Evolutionary conservation across 2,888 invertebrate genomes (phyloP).

Genomic region (Polymixis flavicincta): DNA sequence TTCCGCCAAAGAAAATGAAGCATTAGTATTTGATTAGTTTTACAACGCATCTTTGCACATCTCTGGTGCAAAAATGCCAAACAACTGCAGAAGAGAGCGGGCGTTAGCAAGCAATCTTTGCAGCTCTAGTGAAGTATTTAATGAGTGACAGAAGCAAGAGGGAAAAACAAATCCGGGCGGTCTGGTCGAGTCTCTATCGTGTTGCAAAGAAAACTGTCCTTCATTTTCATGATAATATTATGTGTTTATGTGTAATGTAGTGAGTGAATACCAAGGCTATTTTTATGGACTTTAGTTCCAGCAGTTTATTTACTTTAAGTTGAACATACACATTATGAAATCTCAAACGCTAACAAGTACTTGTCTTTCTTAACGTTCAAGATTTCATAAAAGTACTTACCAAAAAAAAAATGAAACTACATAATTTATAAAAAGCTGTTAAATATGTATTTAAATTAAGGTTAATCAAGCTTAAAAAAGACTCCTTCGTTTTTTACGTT

Average conservation of each 20-base stretch:
- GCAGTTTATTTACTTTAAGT: not conserved
- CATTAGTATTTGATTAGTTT: not conserved
- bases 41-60: not conserved
- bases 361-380: too few species aligned
- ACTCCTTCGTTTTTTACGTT: constrained; percentile 22
- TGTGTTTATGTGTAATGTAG: not conserved
- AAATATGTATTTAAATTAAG: constrained; percentile 25
- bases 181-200: not conserved
- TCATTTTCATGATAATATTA: not conserved
- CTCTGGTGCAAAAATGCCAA: not conserved
- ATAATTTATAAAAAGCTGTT: not conserved
- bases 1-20: not conserved
- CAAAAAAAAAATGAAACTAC: constrained; percentile 29
- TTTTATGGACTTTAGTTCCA: not conserved
- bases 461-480: constrained; percentile 10
- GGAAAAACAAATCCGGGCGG: not conserved
- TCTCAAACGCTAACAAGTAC: not conserved
- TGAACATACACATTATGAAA: not conserved
- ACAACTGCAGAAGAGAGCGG: too few species aligned
- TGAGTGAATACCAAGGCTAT: not conserved
- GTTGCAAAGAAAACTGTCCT: not conserved
- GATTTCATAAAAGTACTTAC: too few species aligned
- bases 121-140: not conserved
- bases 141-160: not conserved
- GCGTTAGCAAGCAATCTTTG: not conserved